Evolutionary conservation across 2,888 invertebrate species (phyloP).

Genomic region (Harpalus rubripes): DNA sequence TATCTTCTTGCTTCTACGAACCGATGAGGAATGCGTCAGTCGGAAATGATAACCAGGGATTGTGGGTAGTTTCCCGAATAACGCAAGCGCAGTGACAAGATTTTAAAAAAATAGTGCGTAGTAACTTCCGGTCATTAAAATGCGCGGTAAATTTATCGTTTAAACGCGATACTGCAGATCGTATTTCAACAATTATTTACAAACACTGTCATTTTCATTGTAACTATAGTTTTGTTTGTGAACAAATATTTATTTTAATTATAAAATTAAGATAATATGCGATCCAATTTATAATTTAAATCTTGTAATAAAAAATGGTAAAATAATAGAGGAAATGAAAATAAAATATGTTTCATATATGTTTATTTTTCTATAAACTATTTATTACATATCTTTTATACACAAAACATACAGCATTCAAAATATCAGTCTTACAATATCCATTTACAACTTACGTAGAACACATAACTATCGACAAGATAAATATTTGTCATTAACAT

Average conservation of each 20-base stretch:
- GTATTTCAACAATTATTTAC: too few relatives aligned
- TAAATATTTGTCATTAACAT: constrained; percentile 64
- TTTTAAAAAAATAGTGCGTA: constrained; percentile 15
- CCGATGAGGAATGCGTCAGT: constrained; percentile 60
- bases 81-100: constrained; percentile 38
- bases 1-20: constrained; percentile 19
- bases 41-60: constrained; percentile 39
- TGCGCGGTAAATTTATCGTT: neutral
- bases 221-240: too few relatives aligned
- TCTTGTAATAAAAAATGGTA: too few relatives aligned
- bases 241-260: too few relatives aligned
- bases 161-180: neutral
- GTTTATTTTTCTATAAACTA: constrained; percentile 72
- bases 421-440: constrained; percentile 77
- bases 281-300: too few relatives aligned
- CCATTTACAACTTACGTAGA: constrained; percentile 67
- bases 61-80: constrained; percentile 21
- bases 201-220: too few relatives aligned
- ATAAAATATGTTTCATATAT: neutral
- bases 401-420: constrained; percentile 77
- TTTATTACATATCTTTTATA: constrained; percentile 73
- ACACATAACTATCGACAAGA: constrained; percentile 65
- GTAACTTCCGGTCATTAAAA: constrained; percentile 27
- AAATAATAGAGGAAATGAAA: too few relatives aligned
- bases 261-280: too few relatives aligned